Evolutionary conservation across 2,888 invertebrate genomes (phyloP).

Genomic region (Lobophora halterata): DNA sequence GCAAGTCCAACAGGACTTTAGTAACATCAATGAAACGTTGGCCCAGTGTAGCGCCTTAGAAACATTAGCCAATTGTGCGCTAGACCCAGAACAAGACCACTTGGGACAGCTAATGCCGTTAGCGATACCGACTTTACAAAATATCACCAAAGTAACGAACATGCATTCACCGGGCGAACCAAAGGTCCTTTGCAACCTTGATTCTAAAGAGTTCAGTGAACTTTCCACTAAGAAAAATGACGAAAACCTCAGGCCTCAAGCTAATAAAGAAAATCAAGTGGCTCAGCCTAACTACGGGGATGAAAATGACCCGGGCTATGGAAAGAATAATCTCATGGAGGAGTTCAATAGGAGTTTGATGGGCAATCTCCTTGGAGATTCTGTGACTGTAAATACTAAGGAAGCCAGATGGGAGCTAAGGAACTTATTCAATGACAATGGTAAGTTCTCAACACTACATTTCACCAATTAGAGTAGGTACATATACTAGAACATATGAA

Average conservation of each 20-base stretch:
- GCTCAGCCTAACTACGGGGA: constrained; percentile 44
- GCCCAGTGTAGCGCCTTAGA: constrained; percentile 75
- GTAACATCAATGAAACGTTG: constrained; percentile 64
- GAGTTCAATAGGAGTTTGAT: constrained; percentile 74
- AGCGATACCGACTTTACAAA: constrained; percentile 67
- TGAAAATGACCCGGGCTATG: constrained; percentile 54
- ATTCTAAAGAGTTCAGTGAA: constrained; percentile 74
- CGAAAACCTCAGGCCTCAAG: constrained; percentile 47
- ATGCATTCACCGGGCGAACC: constrained; percentile 77
- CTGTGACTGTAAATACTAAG: constrained; percentile 85
- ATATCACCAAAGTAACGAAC: constrained; percentile 70
- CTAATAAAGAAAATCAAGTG: constrained; percentile 63
- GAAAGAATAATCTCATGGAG: constrained; percentile 69
- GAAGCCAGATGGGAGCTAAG: constrained; percentile 85
- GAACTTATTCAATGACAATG: constrained; percentile 81
- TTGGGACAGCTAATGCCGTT: constrained; percentile 71
- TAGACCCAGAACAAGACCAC: constrained; percentile 71
- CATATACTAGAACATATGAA: too few relatives aligned
- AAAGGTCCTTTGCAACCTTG: constrained; percentile 70
- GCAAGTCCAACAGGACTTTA: constrained; percentile 49
- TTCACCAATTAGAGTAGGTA: too few relatives aligned
- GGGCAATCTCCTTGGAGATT: constrained; percentile 79
- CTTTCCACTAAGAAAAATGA: constrained; percentile 56
- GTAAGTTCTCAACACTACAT: constrained; percentile 36
- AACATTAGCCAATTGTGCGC: constrained; percentile 73